Evolutionary conservation across 2,888 invertebrate genomes (phyloP), one percentile per base, ranked within the genome.

Genomic region (Euplexia lucipara): DNA sequence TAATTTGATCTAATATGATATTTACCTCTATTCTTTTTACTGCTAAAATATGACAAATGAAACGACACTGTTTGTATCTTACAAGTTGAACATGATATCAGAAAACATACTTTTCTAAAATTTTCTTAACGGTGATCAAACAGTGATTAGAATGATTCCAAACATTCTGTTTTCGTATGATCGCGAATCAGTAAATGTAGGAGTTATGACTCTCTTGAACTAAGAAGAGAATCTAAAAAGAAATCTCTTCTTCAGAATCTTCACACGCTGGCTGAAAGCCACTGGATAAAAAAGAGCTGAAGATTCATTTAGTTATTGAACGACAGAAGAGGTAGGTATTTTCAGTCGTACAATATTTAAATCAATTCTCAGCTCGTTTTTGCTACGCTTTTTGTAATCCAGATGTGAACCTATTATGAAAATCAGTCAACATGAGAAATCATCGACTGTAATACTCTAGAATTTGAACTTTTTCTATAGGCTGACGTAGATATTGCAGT

Each of bases 401-500:
- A n/a, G n/a, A n/a, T n/a, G n/a, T n/a, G n/a, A n/a, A n/a, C n/a
- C n/a, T n/a, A n/a, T n/a, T n/a, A n/a, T n/a, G n/a, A n/a, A n/a
- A n/a, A n/a, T n/a, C n/a, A n/a, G n/a, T n/a, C n/a, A n/a, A n/a
- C n/a, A n/a, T n/a, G n/a, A n/a, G n/a, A n/a, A n/a, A n/a, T n/a
- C n/a, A n/a, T n/a, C n/a, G n/a, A n/a, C n/a, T n/a, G n/a, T n/a
- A n/a, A n/a, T n/a, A n/a, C n/a, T n/a, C n/a, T n/a, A n/a, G n/a
- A n/a, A n/a, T n/a, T n/a, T n/a, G n/a, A n/a, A n/a, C n/a, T 39
- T 63, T 32, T 30, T 14, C 30, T 48, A 35, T 70, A 97, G 97
- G 97, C 96, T 79, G 98, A 98, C 91, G 96, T 98, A 3, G 97
- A 98, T 82, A 88, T 96, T 70, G 98, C 98, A 14, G 98, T 98